Evolutionary conservation across 2,888 invertebrate genomes (phyloP), one percentile per base, ranked within the genome.

Genomic region (Xanthorhoe designata): DNA sequence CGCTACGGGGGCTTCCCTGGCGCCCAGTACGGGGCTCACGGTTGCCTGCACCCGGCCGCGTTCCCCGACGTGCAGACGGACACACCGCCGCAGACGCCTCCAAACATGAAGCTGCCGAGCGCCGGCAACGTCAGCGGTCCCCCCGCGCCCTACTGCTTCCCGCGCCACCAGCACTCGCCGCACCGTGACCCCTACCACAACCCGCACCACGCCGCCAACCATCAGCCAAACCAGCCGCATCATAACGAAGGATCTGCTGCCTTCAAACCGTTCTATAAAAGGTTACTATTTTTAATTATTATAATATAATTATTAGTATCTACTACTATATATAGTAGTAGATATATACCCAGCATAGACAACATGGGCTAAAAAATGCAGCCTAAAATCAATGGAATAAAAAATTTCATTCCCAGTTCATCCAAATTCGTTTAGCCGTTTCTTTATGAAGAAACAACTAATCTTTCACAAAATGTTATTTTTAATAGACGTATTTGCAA

Each of bases 61-160:
- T 97, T 97, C 94, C 97, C 97, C 85, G 97, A 97, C 91, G 96
- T 97, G 89, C 96, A 96, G 86, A 95, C 97, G 78, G 98, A 98
- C 92, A 98, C 98, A 72, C 98, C 98, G 77, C 98, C 98, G 42
- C 98, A 98, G 92, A 98, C 98, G 75, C 98, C 98, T 75, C 98
- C 98, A 86, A 98, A 97, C 94, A 97, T 98, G 97, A 98, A 98
- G 91, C 95, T 97, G 83, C 96, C 97, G 82, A 96, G 96, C 89
- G 96, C 96, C 78, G 95, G 96, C 86, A 96, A 95, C 89, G 96
- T 96, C 88, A 95, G 95, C 91, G 95, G 95, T 86, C 94, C 92
- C 67, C 89, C 92, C 85, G 93, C 94, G 80, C 94, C 92, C 84
- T 94, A 94, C 91, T 92, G 90, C 85, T 93, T 92, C 80, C 86